These are phyloP conservation scores for Corythaixoides concolor DNA, from an alignment of 2,113 vertebrate species.

Conservation along the genomic window DNA sequence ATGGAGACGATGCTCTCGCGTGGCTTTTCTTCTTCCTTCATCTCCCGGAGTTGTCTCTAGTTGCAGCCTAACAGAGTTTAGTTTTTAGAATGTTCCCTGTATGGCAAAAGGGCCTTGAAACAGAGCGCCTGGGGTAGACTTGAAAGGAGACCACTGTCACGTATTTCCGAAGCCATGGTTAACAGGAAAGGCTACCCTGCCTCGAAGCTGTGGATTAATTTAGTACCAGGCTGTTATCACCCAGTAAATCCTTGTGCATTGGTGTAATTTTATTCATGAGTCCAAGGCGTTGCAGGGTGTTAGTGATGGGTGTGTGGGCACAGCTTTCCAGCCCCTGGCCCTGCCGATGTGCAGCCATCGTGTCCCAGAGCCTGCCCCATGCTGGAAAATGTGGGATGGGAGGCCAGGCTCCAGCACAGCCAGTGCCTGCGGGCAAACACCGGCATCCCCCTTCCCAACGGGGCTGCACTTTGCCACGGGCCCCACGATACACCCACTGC, in stretches of 20 bases:
- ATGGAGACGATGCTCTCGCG: rapidly evolving
- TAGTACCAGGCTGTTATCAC: not conserved
- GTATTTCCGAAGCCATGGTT: rapidly evolving
- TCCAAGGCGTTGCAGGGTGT: rapidly evolving
- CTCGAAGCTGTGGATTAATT: not conserved
- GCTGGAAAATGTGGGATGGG: rapidly evolving
- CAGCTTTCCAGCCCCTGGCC: not conserved
- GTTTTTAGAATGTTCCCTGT: not conserved
- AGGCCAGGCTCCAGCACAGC: not conserved
- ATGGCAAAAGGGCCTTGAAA: not conserved
- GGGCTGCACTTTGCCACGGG: rapidly evolving
- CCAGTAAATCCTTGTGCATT: not conserved
- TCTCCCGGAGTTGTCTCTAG: not conserved
- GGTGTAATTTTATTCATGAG: not conserved
- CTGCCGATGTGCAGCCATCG: rapidly evolving
- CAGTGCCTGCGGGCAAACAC: rapidly evolving
- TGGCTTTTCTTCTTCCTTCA: not conserved
- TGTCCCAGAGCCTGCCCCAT: rapidly evolving
- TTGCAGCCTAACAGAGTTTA: not conserved
- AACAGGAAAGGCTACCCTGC: not conserved
- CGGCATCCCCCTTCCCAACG: rapidly evolving
- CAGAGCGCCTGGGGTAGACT: not conserved
- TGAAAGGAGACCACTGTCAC: not conserved
- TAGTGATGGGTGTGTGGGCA: rapidly evolving
- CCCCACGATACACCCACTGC: rapidly evolving